Percentiles rank a stretch among this genome's conserved stretches.
Conservation (phyloP, 2,797 vertebrate species). For the Sandelia bainsii region DNA sequence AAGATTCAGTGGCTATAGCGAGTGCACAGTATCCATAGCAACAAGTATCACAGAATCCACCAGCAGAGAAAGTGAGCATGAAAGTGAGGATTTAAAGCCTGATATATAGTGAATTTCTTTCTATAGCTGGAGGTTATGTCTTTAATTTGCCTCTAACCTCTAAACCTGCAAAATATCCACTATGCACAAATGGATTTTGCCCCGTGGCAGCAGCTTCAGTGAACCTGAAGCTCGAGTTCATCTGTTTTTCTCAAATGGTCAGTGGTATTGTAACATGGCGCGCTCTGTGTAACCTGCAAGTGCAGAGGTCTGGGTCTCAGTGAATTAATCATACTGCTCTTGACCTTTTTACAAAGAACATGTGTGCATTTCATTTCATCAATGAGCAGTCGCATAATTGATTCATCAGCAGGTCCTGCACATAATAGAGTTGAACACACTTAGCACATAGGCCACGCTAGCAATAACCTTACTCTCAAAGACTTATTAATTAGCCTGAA, state of each 20-base stretch:
- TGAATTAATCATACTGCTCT: conserved; percentile 74
- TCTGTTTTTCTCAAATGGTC: conserved; percentile 25
- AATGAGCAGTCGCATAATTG: conserved; percentile 63
- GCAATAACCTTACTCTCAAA: conserved; percentile 67
- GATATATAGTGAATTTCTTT: background rate
- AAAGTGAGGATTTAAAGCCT: background rate
- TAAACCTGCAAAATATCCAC: background rate
- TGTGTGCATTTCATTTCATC: conserved; percentile 64
- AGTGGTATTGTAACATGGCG: conserved; percentile 8
- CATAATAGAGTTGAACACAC: conserved; percentile 74
- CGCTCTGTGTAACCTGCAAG: conserved; percentile 53
- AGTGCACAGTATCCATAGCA: conserved; percentile 42
- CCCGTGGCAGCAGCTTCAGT: background rate
- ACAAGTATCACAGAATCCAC: conserved; percentile 5
- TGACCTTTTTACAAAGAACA: conserved; percentile 79
- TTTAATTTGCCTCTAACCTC: conserved; percentile 17
- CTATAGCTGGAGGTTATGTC: background rate
- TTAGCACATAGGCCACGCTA: conserved; percentile 58
- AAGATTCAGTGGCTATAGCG: conserved; percentile 4
- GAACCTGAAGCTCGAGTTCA: conserved; percentile 14
- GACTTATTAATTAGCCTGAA: conserved; percentile 77
- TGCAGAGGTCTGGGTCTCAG: conserved; percentile 46
- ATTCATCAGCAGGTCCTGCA: conserved; percentile 76
- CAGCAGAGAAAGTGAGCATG: background rate
- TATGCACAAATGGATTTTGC: conserved; percentile 4